These are phyloP conservation scores for Lochmaea crataegi DNA, from an alignment of 2,888 invertebrate species.

Conservation along the genomic window DNA sequence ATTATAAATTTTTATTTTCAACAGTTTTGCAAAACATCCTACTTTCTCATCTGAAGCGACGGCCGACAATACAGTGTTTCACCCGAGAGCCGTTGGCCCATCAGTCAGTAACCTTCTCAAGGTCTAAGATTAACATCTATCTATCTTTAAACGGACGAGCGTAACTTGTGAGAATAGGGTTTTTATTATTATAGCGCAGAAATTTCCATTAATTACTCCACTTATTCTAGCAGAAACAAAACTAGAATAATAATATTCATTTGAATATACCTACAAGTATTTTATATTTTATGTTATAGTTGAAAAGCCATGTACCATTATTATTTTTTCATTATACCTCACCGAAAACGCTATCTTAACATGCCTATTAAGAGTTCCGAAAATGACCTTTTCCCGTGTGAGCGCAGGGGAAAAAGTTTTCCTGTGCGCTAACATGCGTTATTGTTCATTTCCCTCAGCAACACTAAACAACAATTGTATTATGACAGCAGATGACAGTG, in stretches of 20 bases:
- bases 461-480: too few relatives aligned
- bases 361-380: too few relatives aligned
- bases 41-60: not conserved
- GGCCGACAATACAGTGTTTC: not conserved
- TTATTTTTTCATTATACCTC: too few relatives aligned
- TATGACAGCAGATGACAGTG: too few relatives aligned
- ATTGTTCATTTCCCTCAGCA: too few relatives aligned
- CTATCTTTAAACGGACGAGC: constrained; percentile 33
- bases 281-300: too few relatives aligned
- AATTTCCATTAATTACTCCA: not conserved
- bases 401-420: too few relatives aligned
- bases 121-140: constrained; percentile 50
- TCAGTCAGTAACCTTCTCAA: constrained; percentile 60
- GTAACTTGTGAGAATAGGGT: not conserved
- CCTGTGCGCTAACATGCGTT: too few relatives aligned
- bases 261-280: not conserved
- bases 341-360: too few relatives aligned
- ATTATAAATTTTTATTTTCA: not conserved
- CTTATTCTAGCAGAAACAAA: not conserved
- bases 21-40: constrained; percentile 4
- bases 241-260: not conserved
- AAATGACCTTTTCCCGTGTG: too few relatives aligned
- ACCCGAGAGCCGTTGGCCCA: constrained; percentile 30
- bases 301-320: too few relatives aligned
- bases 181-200: not conserved